Base-by-base conservation (phyloP, 2,113 vertebrate genomes). In the Myotis brandtii region DNA sequence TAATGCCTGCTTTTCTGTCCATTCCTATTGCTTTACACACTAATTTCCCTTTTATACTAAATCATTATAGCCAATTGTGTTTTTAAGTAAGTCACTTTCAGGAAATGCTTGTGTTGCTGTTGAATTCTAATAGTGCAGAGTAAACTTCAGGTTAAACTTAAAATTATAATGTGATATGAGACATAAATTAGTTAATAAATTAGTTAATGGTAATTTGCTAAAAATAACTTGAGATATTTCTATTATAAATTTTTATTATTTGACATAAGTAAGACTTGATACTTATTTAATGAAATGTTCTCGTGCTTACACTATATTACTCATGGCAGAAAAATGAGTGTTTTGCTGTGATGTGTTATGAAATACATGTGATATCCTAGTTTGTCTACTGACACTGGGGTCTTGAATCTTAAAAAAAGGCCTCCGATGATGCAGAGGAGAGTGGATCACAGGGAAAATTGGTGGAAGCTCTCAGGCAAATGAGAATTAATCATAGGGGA, bases 401-500 rank as follows among this genome's bases (percentile, higher is more conserved):
- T 99, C 98, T 99, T 98, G 94, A 99, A 99, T 99, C 99, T 99
- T 99, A 98, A 98, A 98, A 97, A 98, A 99, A 99, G 98, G 99
- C 98, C 98, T 98, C 98, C 73, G 98, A 97, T 94, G 98, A 98
- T 97, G 98, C 98, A 75, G 98, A 98, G 97, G 99, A 98, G 98
- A 94, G 98, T 98, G 98, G 98, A 98, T 97, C 99, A 59, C 98
- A 99, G 98, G 99, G 99, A 95, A 99, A 99, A 98, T 99, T 99
- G 98, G 98, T 99, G 99, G 99, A 99, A 98, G 99, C 99, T 27
- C 99, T 99, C 98, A 99, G 99, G 98, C 99, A 99, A 98, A 99
- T 99, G 99, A 99, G 99, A 98, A 98, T 99, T 98, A 99, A 99
- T 99, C 99, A 99, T 98, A 99, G 99, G 99, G 99, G 99, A 96